Percentiles rank a stretch among this genome's conserved stretches.
Evolutionary conservation across 2,888 invertebrate genomes (phyloP).

Genomic region (Mellilla xanthometata): DNA sequence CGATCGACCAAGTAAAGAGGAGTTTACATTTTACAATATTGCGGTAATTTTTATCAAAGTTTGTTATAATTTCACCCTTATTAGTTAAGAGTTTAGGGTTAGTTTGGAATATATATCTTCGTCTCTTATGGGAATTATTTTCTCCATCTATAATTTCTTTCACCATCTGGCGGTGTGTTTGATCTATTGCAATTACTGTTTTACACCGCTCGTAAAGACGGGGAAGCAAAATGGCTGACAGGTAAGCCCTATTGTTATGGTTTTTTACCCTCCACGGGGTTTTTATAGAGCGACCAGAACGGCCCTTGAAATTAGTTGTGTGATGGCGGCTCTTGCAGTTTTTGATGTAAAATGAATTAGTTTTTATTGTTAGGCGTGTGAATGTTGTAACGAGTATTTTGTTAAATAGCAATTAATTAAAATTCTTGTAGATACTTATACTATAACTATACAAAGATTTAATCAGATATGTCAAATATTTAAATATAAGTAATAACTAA

Average conservation of each 20-base stretch:
- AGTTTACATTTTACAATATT: not conserved
- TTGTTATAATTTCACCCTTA: slow-evolving; percentile 8
- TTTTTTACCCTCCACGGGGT: slow-evolving; percentile 49
- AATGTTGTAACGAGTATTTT: too few relatives aligned
- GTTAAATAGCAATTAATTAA: too few relatives aligned
- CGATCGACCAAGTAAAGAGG: not conserved
- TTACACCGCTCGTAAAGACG: slow-evolving; percentile 71
- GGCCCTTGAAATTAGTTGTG: slow-evolving; percentile 31
- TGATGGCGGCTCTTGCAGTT: slow-evolving; percentile 21
- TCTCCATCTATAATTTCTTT: slow-evolving; percentile 41
- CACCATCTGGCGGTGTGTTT: slow-evolving; percentile 60
- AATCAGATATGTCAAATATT: too few relatives aligned
- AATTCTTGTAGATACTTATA: too few relatives aligned
- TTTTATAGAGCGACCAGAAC: slow-evolving; percentile 33
- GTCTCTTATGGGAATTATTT: slow-evolving; percentile 27
- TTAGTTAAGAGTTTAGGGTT: slow-evolving; percentile 8
- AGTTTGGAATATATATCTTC: slow-evolving; percentile 16
- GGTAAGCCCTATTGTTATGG: slow-evolving; percentile 68
- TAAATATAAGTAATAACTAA: too few relatives aligned
- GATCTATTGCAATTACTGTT: slow-evolving; percentile 76
- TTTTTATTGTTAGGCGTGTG: too few relatives aligned
- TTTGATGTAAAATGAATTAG: slow-evolving; percentile 3
- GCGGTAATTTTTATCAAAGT: not conserved
- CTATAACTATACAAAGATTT: too few relatives aligned
- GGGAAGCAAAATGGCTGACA: slow-evolving; percentile 61